Conservation (phyloP, 37 sponge, comb jelly and placozoan genomes). For the Eunapius fragilis region DNA sequence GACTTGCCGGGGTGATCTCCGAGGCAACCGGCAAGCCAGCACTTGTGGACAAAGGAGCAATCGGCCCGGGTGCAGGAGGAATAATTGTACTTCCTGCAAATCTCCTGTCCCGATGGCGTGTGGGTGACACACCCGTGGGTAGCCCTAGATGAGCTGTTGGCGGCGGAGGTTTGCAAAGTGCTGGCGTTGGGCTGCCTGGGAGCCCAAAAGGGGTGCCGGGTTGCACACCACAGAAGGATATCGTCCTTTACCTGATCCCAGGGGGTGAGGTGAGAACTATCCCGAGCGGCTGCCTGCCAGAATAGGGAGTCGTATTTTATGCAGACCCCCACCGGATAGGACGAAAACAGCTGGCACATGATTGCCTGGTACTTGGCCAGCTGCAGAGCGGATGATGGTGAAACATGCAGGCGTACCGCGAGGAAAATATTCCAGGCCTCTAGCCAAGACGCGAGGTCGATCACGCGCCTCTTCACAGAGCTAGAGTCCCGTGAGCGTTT, state of each 20-base stretch:
- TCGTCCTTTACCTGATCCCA: conserved; percentile 29
- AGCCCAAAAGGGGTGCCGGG: conserved; percentile 10
- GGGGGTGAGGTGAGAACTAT: not conserved
- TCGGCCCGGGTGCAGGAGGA: conserved; percentile 23
- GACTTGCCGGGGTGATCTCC: conserved; percentile 21
- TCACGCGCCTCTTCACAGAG: not conserved
- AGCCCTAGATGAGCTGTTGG: not conserved
- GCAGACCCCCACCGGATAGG: not conserved
- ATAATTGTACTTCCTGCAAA: conserved; percentile 21
- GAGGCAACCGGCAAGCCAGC: conserved; percentile 28
- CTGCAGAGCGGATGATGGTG: conserved; percentile 13
- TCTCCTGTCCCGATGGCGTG: conserved; percentile 3
- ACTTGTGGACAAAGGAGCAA: conserved; percentile 30
- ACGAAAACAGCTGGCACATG: conserved; percentile 5
- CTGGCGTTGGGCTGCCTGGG: not conserved
- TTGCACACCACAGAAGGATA: conserved; percentile 9
- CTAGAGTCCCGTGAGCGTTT: too few species aligned
- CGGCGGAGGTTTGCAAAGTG: too few species aligned
- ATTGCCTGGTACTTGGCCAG: conserved; percentile 34
- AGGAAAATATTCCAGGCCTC: too few species aligned
- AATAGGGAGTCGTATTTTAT: conserved; percentile 14
- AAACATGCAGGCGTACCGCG: too few species aligned
- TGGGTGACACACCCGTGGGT: conserved; percentile 10
- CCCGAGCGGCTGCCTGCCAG: conserved; percentile 17
- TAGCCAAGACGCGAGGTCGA: too few species aligned